These are phyloP conservation scores for Rhagoletis pomonella DNA, from an alignment of 1,140 invertebrate genomes.

Conservation along the genomic window DNA sequence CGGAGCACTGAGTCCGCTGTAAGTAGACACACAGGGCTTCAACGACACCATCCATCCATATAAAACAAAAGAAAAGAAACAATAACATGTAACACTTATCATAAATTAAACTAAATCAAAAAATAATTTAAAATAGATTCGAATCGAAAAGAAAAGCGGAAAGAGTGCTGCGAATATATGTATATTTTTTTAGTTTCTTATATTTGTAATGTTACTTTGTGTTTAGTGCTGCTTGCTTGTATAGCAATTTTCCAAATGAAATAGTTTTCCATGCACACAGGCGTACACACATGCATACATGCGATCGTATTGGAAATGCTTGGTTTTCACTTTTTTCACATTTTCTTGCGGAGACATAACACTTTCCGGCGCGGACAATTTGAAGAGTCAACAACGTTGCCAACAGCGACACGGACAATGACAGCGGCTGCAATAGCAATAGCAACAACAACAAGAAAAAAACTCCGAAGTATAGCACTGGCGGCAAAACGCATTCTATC, in stretches of 20 bases:
- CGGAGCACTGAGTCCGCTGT: too few relatives aligned
- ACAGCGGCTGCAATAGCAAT: not conserved
- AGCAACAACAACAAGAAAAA: not conserved
- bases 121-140: not conserved
- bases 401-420: slow-evolving; percentile 41
- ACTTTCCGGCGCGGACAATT: slow-evolving; percentile 44
- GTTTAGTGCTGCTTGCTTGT: slow-evolving; percentile 32
- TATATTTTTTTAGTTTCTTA: not conserved
- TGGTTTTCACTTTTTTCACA: not conserved
- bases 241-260: slow-evolving; percentile 43
- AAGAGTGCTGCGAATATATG: not conserved
- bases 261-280: slow-evolving; percentile 7
- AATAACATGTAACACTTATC: too few relatives aligned
- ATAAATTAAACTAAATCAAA: not conserved
- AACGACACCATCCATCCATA: too few relatives aligned
- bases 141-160: not conserved
- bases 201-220: not conserved
- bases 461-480: not conserved
- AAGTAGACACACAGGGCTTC: too few relatives aligned
- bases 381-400: slow-evolving; percentile 42
- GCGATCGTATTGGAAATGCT: not conserved
- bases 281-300: not conserved
- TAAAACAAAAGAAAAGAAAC: too few relatives aligned
- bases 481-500: not conserved
- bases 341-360: slow-evolving; percentile 25